These are phyloP conservation scores for Florisuga fusca DNA, from an alignment of 2,797 vertebrate species.

Conservation along the genomic window DNA sequence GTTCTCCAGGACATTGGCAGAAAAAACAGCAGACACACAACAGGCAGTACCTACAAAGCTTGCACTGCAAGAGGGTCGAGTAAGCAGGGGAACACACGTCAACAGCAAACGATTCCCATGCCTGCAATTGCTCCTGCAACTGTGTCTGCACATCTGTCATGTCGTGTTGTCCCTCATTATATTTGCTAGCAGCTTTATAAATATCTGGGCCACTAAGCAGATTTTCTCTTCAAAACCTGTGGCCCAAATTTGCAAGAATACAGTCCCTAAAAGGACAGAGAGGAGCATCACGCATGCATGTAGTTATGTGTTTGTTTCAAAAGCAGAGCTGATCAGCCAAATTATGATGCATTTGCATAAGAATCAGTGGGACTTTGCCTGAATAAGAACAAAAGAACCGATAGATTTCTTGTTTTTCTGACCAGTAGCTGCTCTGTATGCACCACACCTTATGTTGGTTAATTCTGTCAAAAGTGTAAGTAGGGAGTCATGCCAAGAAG, in stretches of 20 bases:
- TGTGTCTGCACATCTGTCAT: not conserved
- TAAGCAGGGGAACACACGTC: not conserved
- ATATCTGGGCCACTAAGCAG: slow-evolving; percentile 61
- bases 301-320: not conserved
- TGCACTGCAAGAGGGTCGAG: not conserved
- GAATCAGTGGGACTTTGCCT: not conserved
- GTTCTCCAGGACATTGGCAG: not conserved
- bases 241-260: slow-evolving; percentile 18
- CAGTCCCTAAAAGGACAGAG: not conserved
- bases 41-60: not conserved
- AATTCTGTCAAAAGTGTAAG: not conserved
- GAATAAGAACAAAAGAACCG: not conserved
- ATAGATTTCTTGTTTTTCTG: not conserved
- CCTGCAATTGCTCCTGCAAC: not conserved
- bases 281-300: rapidly evolving
- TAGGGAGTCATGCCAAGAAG: not conserved
- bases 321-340: not conserved
- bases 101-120: not conserved
- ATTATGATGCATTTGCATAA: not conserved
- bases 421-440: not conserved
- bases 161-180: not conserved
- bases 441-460: rapidly evolving
- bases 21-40: not conserved
- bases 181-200: slow-evolving; percentile 27
- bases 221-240: slow-evolving; percentile 53